Base-by-base conservation (phyloP, 2,888 invertebrate genomes). In the Mesoligia furuncula region DNA sequence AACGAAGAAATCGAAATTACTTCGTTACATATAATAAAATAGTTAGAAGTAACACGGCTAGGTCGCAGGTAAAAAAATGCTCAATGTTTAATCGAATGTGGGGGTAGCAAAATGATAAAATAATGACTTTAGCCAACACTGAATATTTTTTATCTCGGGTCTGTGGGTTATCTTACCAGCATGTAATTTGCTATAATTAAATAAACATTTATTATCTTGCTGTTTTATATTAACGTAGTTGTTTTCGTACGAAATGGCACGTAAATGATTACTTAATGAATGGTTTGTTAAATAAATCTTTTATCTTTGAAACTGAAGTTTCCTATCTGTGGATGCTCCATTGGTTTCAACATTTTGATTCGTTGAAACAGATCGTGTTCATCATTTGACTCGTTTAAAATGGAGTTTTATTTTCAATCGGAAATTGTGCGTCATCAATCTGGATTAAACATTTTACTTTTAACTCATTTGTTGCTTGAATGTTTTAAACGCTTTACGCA, bases 261-360 rank as follows among this genome's bases (percentile, higher is more conserved):
- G n/a, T 78, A 48, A 42, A 48, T 51, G 4, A 31, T 51, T 20
- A 54, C 20, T 48, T 27, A 24, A 61, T 66, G 17, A 51, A 61
- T 24, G 31, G 20, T 73, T 61, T 51, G 61, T 61, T 11, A 13
- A 74, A 77, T 75, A 59, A 75, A 79, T 75, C 61, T 13, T 54
- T 20, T 62, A 67, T 70, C 77, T 48, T 54, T 51, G 36, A 24
- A 67, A 36, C 69, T 61, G 27, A 59, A 70, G 24, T 77, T 48
- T 59, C 39, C 36, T 79, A 81, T 85, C 79, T 73, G 65, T 76
- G 69, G 13, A 68, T 31, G 65, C 66, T 68, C 8, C 73, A 73
- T 17, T 75, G 77, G 48, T 39, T 54, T 54, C 59, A 45, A 74
- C n/a, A 73, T 62, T 71, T 73, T 51, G 42, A 66, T 54, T 73